Percentiles rank a stretch among this genome's conserved stretches.
Conservation (phyloP, 2,113 vertebrate species). For the Crocuta crocuta region DNA sequence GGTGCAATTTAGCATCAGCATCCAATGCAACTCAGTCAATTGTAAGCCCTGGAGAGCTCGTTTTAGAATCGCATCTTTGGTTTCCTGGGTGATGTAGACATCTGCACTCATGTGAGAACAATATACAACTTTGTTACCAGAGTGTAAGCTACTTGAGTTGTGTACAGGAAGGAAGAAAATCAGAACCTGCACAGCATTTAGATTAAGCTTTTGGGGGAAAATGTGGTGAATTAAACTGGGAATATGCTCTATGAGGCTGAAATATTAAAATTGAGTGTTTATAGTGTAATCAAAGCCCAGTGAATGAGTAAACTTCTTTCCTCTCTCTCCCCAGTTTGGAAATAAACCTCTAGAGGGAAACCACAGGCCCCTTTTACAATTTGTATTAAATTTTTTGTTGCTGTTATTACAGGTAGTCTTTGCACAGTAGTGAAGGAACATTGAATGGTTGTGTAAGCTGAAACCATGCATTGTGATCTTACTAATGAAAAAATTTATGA, state of each 20-base stretch:
- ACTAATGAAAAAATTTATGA: not conserved
- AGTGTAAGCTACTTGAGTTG: conserved; percentile 63
- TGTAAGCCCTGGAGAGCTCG: conserved; percentile 42
- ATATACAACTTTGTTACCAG: conserved; percentile 58
- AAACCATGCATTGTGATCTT: not conserved
- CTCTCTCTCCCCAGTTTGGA: not conserved
- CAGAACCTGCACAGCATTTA: conserved; percentile 52
- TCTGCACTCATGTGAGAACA: conserved; percentile 73
- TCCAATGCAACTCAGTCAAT: not conserved
- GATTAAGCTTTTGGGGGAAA: conserved; percentile 31
- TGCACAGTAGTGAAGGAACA: not conserved
- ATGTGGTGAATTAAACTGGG: not conserved
- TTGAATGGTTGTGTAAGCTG: not conserved
- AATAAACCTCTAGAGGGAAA: not conserved
- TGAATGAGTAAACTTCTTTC: not conserved
- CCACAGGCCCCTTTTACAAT: not conserved
- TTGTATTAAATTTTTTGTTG: not conserved
- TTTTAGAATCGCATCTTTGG: conserved; percentile 68
- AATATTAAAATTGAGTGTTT: conserved; percentile 34
- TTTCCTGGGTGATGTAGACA: conserved; percentile 78
- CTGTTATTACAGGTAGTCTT: not conserved
- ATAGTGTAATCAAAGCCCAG: not conserved
- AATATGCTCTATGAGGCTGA: not conserved
- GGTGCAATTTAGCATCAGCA: not conserved
- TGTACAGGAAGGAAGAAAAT: conserved; percentile 69